Evolutionary conservation across 2,113 vertebrate species (phyloP), one percentile per base, ranked within the genome.

Genomic region (Struthio camelus): DNA sequence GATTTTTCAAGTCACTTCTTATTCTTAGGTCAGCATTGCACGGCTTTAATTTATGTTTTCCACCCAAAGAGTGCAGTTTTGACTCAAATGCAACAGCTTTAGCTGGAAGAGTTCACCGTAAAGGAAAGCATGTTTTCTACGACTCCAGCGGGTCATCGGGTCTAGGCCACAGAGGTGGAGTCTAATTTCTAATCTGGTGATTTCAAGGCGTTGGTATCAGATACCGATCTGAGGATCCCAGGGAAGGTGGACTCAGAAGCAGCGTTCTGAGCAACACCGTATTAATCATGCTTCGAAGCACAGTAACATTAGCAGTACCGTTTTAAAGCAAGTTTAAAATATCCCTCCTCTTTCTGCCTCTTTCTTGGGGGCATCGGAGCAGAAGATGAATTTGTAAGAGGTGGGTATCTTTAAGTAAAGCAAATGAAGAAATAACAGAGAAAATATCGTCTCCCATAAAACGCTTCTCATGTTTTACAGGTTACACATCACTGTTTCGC

Each of bases 151-250:
- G 48, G 87, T 89, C 73, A 82, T 20, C 66, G 54, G 86, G 83
- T 73, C 83, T 64, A 80, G 64, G 82, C 80, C 54, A 58, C 61
- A 38, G 80, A 67, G 65, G 72, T 93, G 62, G 84, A 94, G 93
- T 96, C 94, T 91, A n/a, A 90, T 93, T 96, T 80, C 90, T 90
- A 72, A 92, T 89, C 92, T 94, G 81, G 70, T 89, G 78, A 85
- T 95, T 85, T 96, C 80, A 81, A 94, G 78, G 61, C 70, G 87
- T 80, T 30, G 4, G 58, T 58, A 87, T 91, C 86, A 89, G 95
- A 85, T 81, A 13, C 11, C 86, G 59, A 83, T 93, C 92, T 95
- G 90, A 48, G 59, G 88, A 96, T 92, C 83, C 71, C 58, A 71
- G 80, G 51, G 58, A 93, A 93, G 76, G 92, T 58, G 50, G 73